Base-by-base conservation (phyloP, 2,113 vertebrate genomes). In the Tympanuchus pallidicinctus region DNA sequence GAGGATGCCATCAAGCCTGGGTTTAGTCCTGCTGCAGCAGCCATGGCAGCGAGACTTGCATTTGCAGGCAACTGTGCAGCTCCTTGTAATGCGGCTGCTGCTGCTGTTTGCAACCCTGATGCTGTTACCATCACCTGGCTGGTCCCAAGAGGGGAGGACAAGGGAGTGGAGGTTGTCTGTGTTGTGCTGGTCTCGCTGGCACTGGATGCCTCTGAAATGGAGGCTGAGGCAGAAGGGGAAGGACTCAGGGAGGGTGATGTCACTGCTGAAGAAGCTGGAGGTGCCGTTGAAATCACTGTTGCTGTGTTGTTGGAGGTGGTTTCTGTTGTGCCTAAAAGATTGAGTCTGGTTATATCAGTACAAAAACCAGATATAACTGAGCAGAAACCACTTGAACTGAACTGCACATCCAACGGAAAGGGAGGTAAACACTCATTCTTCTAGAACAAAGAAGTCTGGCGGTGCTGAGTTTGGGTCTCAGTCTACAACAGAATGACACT, bases 1-100 rank as follows among this genome's bases (percentile, higher is more conserved):
- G 99, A 99, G 89, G 99, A 98, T 42, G 99, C 98, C 99, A 99
- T 99, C 93, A 99, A 98, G 89, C 98, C 98, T n/a, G 99, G 99
- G 97, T 97, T 99, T 42, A 99, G 98, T 12, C 99, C 99, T 11
- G 99, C 99, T 24, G 99, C 99, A 40, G 99, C 99, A 61, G 99
- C 99, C 99, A 99, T 99, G 75, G 99, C 99, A 30, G 99, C 99
- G 28, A 99, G 98, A 95, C 98, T 99, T 78, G 99, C 98, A 18
- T 98, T 99, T 94, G 98, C 98, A 95, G 99, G 98, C 96, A 99
- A 89, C 97, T 99, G 99, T 6, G 98, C 91, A 80, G 98, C 98
- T 63, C 98, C 97, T 94, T 99, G 99, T 92, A 99, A 97, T 0
- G 99, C 99, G 1, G 99, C 98, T 10, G 98, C 97, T 9, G 98